These are phyloP conservation scores for Drosophila multiciliata DNA, from an alignment of 2,888 invertebrate genomes.

Conservation along the genomic window DNA sequence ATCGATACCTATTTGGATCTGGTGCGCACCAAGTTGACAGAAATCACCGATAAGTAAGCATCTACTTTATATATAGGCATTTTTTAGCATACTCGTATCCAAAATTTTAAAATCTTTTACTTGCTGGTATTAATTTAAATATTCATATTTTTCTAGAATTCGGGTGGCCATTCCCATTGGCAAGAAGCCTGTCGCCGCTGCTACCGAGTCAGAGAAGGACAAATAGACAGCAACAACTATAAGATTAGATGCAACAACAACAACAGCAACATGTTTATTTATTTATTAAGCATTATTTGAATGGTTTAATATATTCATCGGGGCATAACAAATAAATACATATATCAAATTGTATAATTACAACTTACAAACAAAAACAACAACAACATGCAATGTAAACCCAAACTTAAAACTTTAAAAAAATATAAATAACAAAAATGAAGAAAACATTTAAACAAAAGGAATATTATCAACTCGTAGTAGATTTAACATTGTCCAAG, in stretches of 20 bases:
- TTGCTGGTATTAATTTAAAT: background rate
- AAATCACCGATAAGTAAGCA: constrained; percentile 94
- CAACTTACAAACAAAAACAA: constrained; percentile 49
- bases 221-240: constrained; percentile 87
- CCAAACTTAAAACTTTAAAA: constrained; percentile 54
- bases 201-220: constrained; percentile 90
- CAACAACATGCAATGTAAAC: constrained; percentile 48
- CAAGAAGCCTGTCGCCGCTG: constrained; percentile 88
- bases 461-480: constrained; percentile 59
- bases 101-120: background rate
- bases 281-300: constrained; percentile 80
- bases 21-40: constrained; percentile 94
- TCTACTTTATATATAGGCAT: background rate
- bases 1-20: constrained; percentile 96
- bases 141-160: constrained; percentile 87
- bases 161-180: constrained; percentile 95
- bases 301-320: constrained; percentile 76
- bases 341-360: constrained; percentile 69
- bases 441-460: constrained; percentile 55
- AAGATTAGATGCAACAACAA: constrained; percentile 42
- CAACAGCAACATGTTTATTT: constrained; percentile 71
- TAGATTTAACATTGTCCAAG: constrained; percentile 74
- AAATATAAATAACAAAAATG: constrained; percentile 7
- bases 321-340: constrained; percentile 71
- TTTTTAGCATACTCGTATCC: no score